Evolutionary conservation across 2,113 vertebrate genomes (phyloP).

Genomic region (Gallinago paraguaiae): DNA sequence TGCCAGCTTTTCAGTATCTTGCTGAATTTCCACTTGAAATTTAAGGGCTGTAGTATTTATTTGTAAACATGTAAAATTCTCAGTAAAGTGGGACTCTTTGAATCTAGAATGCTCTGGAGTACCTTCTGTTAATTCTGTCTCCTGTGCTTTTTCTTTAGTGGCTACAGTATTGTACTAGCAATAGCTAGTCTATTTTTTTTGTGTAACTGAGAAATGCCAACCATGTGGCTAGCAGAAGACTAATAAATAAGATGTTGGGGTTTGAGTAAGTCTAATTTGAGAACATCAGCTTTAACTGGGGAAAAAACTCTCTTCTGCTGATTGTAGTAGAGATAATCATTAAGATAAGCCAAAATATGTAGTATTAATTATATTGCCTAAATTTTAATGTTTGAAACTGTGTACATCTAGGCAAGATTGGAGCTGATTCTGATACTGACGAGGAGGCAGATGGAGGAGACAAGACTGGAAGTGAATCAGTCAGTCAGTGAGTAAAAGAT

Average conservation of each 20-base stretch:
- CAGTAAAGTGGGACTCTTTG: accelerated
- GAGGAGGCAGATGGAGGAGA: constrained; percentile 73
- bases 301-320: neutral
- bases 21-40: neutral
- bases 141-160: neutral
- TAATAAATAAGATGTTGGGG: neutral
- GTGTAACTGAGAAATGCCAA: neutral
- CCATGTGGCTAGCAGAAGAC: neutral
- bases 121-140: neutral
- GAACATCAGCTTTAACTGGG: neutral
- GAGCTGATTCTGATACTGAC: constrained; percentile 78
- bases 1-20: neutral
- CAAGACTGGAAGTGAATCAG: constrained; percentile 72
- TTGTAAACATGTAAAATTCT: neutral
- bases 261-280: neutral
- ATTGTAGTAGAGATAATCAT: neutral
- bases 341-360: neutral
- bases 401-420: constrained; percentile 77
- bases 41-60: neutral
- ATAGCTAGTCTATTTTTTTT: neutral
- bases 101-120: neutral
- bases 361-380: neutral
- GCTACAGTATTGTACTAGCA: neutral
- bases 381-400: constrained; percentile 58
- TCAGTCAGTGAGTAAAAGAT: constrained; percentile 84